Evolutionary conservation across 2,888 invertebrate genomes (phyloP).

Genomic region (Pardosa pseudoannulata): DNA sequence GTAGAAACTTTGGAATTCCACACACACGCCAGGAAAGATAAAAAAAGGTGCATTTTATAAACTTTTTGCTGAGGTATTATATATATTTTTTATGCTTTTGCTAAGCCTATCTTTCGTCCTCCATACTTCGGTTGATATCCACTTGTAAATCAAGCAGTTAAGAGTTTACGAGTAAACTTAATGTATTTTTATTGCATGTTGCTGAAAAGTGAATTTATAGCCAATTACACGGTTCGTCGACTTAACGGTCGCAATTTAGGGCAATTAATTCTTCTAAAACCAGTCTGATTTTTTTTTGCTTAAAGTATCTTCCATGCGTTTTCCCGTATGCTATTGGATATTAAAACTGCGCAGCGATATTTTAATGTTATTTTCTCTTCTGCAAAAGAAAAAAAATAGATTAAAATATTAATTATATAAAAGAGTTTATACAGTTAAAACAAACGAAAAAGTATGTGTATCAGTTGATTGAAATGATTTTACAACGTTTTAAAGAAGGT

Average conservation of each 20-base stretch:
- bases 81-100: background rate
- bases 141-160: too few relatives aligned
- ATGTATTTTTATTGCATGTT: constrained; percentile 55
- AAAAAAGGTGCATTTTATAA: constrained; percentile 26
- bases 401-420: too few relatives aligned
- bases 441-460: too few relatives aligned
- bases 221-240: constrained; percentile 58
- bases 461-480: too few relatives aligned
- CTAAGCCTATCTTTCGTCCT: background rate
- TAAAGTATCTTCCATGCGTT: too few relatives aligned
- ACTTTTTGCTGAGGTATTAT: background rate
- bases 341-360: too few relatives aligned
- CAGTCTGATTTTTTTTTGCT: background rate
- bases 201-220: constrained; percentile 65
- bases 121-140: too few relatives aligned
- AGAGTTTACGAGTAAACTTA: constrained; percentile 55
- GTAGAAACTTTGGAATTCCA: constrained; percentile 19
- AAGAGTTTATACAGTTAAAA: too few relatives aligned
- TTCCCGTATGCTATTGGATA: too few relatives aligned
- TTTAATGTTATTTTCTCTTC: too few relatives aligned
- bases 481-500: too few relatives aligned
- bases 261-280: constrained; percentile 64
- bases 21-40: constrained; percentile 2
- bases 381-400: too few relatives aligned
- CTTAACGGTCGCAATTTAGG: constrained; percentile 46